Conservation (phyloP, 2,797 vertebrate genomes). For the Phoeniculus purpureus region DNA sequence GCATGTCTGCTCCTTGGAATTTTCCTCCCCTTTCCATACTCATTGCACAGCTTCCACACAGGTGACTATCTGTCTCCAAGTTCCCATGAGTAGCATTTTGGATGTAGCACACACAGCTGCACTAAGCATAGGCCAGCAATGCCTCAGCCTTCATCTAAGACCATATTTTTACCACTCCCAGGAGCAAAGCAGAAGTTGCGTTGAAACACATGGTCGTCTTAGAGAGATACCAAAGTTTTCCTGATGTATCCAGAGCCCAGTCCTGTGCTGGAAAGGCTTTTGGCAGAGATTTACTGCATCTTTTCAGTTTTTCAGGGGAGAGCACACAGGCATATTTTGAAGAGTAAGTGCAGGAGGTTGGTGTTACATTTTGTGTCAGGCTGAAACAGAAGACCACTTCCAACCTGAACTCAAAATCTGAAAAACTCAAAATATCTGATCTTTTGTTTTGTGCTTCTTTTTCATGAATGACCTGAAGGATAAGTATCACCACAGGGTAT, state of each 20-base stretch:
- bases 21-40: background rate
- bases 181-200: background rate
- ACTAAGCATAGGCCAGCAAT: background rate
- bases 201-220: background rate
- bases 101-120: background rate
- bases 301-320: background rate
- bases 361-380: background rate
- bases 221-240: background rate
- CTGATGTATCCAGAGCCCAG: background rate
- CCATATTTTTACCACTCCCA: background rate
- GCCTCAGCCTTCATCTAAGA: background rate
- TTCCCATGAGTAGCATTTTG: background rate
- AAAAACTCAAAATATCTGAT: no score
- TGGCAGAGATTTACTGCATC: background rate
- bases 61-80: background rate
- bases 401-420: background rate
- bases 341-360: background rate
- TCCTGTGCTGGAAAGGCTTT: background rate
- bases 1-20: background rate
- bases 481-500: background rate
- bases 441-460: background rate
- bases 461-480: background rate
- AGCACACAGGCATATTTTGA: background rate
- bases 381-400: background rate
- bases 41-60: background rate